Base-by-base conservation (phyloP, 2,888 invertebrate genomes). In the Abrostola triplasia region DNA sequence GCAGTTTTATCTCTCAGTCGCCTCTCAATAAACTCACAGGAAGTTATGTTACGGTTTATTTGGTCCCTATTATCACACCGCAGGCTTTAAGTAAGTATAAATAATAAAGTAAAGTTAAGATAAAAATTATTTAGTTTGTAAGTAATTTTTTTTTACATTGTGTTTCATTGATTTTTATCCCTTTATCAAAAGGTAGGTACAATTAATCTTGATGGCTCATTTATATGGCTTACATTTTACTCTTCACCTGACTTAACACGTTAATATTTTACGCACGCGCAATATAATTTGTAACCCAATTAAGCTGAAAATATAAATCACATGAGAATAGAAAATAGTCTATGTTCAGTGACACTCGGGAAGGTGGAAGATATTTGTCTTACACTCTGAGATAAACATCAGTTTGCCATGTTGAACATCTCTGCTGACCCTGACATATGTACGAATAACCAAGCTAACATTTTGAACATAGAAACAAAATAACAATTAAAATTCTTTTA, bases 281-380 rank as follows among this genome's bases (percentile, higher is more conserved):
- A 24, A n/a, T 24, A 2, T 24, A 24, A 24, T 24, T 47, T 7
- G 1, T 4, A 47, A 38, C 12, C 70, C 77, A 79, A 79, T 79
- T 73, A 79, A 62, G 9, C 53, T 36, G 11, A 59, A 59, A 50
- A 65, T 54, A 77, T 77, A 79, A 79, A 79, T 77, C 66, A 70
- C 64, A 48, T 52, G 13, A 60, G 62, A 62, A 68, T 49, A 68
- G 68, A 70, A 40, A 64, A 61, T 53, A 58, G 56, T 67, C 57
- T 63, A 61, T 63, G 65, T 77, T 57, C 55, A 79, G 81, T 86
- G 88, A 88, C 87, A 86, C 66, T 83, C 80, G 83, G 84, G 68
- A 76, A 81, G 81, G 86, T 89, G 86, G 88, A 91, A 91, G 86
- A 90, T 84, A 92, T 93, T 93, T 92, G 93, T 93, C 92, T 93